Conservation (phyloP, 2,797 vertebrate genomes). For the Graptemys geographica region DNA sequence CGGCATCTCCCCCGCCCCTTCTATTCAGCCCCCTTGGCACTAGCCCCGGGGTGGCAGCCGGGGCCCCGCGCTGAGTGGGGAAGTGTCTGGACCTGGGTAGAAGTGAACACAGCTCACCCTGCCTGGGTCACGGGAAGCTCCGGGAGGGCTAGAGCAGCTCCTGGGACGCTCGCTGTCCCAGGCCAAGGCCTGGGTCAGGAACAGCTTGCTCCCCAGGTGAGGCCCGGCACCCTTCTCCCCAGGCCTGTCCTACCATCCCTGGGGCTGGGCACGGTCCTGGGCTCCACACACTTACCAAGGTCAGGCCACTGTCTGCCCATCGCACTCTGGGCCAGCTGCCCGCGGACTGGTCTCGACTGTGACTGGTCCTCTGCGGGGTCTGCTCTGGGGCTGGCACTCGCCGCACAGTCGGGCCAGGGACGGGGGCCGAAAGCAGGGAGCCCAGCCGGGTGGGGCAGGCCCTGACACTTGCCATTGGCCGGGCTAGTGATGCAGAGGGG, state of each 20-base stretch:
- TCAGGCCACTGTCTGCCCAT: background rate
- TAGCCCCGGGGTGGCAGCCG: too few relatives aligned
- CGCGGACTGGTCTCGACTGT: too few relatives aligned
- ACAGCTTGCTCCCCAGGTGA: background rate
- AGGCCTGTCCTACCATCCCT: too few relatives aligned
- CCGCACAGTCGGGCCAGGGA: background rate
- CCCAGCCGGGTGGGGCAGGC: too few relatives aligned
- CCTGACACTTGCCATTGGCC: too few relatives aligned
- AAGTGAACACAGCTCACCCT: background rate
- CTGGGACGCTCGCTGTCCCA: too few relatives aligned
- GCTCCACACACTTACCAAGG: background rate
- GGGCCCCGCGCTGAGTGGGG: too few relatives aligned
- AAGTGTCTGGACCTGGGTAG: background rate
- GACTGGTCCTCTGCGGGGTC: background rate
- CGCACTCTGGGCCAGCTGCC: background rate
- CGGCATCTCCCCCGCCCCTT: too few relatives aligned
- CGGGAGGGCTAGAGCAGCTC: too few relatives aligned
- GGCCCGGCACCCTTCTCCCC: too few relatives aligned
- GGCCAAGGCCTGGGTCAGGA: background rate
- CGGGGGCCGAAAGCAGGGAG: background rate
- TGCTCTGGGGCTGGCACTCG: background rate
- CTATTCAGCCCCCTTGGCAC: too few relatives aligned
- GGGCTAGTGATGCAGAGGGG: background rate
- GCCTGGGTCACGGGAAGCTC: too few relatives aligned
- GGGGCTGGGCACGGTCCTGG: background rate